These are phyloP conservation scores for Octodon degus DNA, from an alignment of 2,113 vertebrate genomes.

Conservation along the genomic window DNA sequence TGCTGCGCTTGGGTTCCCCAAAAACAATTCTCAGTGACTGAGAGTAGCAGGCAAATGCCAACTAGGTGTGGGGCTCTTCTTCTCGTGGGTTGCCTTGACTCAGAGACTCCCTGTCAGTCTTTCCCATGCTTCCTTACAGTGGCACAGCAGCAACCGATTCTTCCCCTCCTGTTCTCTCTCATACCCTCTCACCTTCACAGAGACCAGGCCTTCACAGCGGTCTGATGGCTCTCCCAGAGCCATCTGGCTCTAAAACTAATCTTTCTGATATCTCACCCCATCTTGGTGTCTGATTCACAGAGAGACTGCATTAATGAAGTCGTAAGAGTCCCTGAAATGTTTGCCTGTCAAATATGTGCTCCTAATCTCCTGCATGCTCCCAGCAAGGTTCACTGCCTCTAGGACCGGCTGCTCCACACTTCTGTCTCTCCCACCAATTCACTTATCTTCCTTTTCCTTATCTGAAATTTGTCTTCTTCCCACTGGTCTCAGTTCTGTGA, in stretches of 20 bases:
- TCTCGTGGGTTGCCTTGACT: neutral
- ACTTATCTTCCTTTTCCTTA: neutral
- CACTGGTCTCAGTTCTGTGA: neutral
- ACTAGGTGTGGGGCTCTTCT: neutral
- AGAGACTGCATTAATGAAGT: neutral
- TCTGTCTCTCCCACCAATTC: neutral
- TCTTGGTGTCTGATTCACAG: neutral
- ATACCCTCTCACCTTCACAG: neutral
- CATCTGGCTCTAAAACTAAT: too few species aligned
- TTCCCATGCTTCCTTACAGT: neutral
- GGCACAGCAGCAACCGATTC: neutral
- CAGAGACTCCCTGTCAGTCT: neutral
- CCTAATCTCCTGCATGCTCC: neutral
- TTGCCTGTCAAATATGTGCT: neutral
- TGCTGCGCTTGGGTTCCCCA: neutral
- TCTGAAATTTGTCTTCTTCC: conserved; percentile 46
- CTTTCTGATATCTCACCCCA: neutral
- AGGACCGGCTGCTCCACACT: neutral
- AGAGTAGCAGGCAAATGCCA: neutral
- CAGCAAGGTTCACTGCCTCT: neutral
- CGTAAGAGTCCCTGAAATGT: neutral
- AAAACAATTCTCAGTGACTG: neutral
- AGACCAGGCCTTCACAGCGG: neutral
- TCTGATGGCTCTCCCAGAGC: neutral
- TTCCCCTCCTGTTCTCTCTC: neutral